phyloP scores from a whole-genome alignment of 2,113 vertebrate species.

The Tachysurus fulvidraco region DNA sequence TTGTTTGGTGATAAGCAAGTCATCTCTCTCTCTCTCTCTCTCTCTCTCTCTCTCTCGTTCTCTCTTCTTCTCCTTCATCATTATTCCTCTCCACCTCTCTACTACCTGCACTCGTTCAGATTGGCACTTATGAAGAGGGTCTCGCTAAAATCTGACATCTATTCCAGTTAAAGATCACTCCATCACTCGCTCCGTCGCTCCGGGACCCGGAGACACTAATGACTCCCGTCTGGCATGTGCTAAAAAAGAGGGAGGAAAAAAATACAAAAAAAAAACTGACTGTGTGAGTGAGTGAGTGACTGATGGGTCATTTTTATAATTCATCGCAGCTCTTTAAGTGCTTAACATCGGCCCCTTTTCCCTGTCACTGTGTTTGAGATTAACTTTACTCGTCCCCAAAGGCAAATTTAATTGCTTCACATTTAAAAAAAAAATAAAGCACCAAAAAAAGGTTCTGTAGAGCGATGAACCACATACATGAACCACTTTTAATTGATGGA shows the following conservation, averaged over 20 bases:
- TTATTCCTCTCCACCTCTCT: slow-evolving; percentile 51
- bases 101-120: slow-evolving; percentile 55
- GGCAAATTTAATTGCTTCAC: slow-evolving; percentile 21
- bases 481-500: not conserved
- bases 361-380: slow-evolving; percentile 71
- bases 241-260: slow-evolving; percentile 39
- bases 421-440: not conserved
- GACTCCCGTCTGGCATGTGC: slow-evolving; percentile 61
- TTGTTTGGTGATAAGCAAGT: slow-evolving; percentile 43
- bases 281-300: slow-evolving; percentile 52
- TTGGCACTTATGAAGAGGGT: slow-evolving; percentile 61
- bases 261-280: slow-evolving; percentile 62
- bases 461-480: not conserved
- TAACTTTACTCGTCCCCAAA: slow-evolving; percentile 43
- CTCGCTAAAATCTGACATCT: slow-evolving; percentile 67
- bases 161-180: slow-evolving; percentile 69
- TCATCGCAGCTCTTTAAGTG: slow-evolving; percentile 62
- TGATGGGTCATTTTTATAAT: slow-evolving; percentile 70
- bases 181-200: slow-evolving; percentile 56
- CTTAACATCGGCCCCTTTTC: slow-evolving; percentile 64
- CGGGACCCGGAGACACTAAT: slow-evolving; percentile 66
- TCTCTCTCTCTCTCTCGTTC: slow-evolving; percentile 4
- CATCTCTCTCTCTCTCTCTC: slow-evolving; percentile 22
- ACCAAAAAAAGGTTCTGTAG: not conserved
- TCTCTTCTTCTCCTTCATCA: slow-evolving; percentile 47